phyloP scores from a whole-genome alignment of 2,113 vertebrate species.

The Rhinolophus ferrumequinum region DNA sequence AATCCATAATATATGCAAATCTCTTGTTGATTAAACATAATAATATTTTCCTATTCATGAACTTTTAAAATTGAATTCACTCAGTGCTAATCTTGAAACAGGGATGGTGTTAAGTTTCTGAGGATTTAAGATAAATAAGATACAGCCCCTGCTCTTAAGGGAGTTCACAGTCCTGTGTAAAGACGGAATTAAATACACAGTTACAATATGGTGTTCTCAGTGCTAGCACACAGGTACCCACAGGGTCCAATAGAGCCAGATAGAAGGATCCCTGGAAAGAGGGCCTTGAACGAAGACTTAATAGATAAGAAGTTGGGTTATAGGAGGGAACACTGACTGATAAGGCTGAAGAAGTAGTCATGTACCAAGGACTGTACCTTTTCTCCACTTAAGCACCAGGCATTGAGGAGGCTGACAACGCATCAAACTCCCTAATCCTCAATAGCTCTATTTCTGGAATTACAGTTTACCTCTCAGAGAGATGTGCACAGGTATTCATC shows the following conservation, averaged over 20 bases:
- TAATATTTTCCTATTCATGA: not conserved
- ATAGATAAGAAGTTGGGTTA: not conserved
- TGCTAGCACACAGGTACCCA: not conserved
- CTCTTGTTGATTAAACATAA: constrained; percentile 6
- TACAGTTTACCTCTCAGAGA: not conserved
- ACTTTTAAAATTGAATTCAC: constrained; percentile 2
- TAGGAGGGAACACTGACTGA: not conserved
- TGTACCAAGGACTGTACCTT: not conserved
- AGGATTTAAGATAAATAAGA: constrained; percentile 37
- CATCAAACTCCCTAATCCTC: not conserved
- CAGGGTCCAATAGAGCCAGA: not conserved
- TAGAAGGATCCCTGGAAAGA: not conserved
- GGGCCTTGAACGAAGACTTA: not conserved
- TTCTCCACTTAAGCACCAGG: not conserved
- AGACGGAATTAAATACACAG: not conserved
- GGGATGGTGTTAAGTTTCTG: not conserved
- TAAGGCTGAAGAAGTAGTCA: not conserved
- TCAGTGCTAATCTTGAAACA: not conserved
- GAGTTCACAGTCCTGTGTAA: not conserved
- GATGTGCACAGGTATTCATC: not conserved
- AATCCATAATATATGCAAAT: not conserved
- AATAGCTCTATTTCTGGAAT: not conserved
- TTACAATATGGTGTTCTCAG: not conserved
- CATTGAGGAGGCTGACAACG: not conserved
- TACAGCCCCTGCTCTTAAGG: not conserved